Evolutionary conservation across 2,113 vertebrate species (phyloP), one percentile per base, ranked within the genome.

Genomic region (Nycticebus coucang): DNA sequence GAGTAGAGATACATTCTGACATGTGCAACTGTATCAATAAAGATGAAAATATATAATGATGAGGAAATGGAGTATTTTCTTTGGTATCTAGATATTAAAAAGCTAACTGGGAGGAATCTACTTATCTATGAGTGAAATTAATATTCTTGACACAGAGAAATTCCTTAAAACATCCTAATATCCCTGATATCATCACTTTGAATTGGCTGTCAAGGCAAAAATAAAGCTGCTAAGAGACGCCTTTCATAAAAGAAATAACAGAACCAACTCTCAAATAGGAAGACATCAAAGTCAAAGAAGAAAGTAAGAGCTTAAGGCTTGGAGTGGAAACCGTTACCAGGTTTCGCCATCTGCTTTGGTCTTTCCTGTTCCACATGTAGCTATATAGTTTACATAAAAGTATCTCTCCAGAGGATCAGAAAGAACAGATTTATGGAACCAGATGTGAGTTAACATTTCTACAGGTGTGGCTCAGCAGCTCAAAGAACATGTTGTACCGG

Each of bases 401-500:
- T 85, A 69, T 96, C 92, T 87, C 97, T 96, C 95, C 94, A 74
- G 93, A 97, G 96, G 92, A 96, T 97, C 97, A 97, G 96, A 97
- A 92, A 92, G 94, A 95, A 90, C 91, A 90, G 97, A 98, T 98
- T 98, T 98, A 98, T 97, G 87, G 96, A 95, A 81, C 97, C 97
- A 98, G 97, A 97, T 97, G 97, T 97, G 95, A 57, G 89, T 88
- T 92, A 91, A 35, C 97, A 87, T 93, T 97, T 93, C 97, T 95
- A 96, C 95, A 98, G 97, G 97, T 98, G 97, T 95, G 96, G 95
- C 57, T 96, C 66, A 74, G 83, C 97, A 82, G 95, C 97, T 97
- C 96, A 96, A 97, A 96, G 97, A 95, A 90, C 97, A 83, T 89
- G 93, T 95, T 98, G 97, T 97, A 88, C 95, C 60, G 72, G 77